A percentile compares a stretch with the other conserved stretches of the same genome.
Conservation (phyloP, 1,140 invertebrate species). For the Drosophila miranda region DNA sequence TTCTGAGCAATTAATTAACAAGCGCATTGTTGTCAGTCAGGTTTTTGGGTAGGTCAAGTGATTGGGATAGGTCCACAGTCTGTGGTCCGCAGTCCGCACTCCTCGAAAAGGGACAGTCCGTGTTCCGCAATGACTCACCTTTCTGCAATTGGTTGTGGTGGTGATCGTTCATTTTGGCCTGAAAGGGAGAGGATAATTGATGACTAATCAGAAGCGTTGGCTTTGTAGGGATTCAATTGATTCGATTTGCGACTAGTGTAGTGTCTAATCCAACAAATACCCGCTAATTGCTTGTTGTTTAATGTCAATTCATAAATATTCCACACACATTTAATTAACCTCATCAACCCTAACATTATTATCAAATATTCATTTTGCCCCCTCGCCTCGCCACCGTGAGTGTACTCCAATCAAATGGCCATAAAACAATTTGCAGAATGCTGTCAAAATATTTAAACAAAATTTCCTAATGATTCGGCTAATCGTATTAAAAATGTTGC, state of each 20-base stretch:
- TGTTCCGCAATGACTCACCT: conserved; percentile 62
- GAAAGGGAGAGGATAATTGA: conserved; percentile 62
- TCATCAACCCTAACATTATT: conserved; percentile 40
- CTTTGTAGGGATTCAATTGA: conserved; percentile 24
- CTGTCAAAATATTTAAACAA: conserved; percentile 64
- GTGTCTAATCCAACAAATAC: conserved; percentile 34
- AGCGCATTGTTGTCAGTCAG: conserved; percentile 51
- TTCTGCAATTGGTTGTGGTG: conserved; percentile 81
- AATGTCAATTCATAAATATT: conserved; percentile 42
- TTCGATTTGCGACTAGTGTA: conserved; percentile 27
- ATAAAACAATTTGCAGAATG: conserved; percentile 29
- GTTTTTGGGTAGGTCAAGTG: conserved; percentile 44
- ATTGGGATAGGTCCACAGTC: conserved; percentile 20
- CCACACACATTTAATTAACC: conserved; percentile 32
- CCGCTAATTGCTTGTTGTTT: conserved; percentile 32
- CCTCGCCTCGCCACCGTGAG: not conserved
- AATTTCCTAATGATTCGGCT: conserved; percentile 46
- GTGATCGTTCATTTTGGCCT: conserved; percentile 86
- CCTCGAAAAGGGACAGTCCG: no score
- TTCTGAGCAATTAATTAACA: conserved; percentile 64
- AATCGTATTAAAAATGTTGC: conserved; percentile 38
- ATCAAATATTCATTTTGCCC: conserved; percentile 48
- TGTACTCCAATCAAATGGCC: conserved; percentile 16
- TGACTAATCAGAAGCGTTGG: not conserved
- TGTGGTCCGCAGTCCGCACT: no score